Evolutionary conservation across 1,140 invertebrate species (phyloP).

Genomic region (Vanessa tameamea): DNA sequence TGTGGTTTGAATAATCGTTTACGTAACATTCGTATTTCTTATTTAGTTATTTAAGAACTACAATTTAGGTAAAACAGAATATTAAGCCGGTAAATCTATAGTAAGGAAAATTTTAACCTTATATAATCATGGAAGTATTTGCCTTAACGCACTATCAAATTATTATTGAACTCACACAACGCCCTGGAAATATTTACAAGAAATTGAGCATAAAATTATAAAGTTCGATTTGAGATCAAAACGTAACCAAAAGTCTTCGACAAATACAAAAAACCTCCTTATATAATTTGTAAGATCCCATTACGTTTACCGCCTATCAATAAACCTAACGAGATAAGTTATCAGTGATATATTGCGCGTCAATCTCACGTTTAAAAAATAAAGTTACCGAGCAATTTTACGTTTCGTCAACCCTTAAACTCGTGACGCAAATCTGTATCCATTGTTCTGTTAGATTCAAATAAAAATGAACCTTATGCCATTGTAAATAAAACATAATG

Average conservation of each 20-base stretch:
- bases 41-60: too few species aligned
- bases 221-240: too few species aligned
- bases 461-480: not conserved
- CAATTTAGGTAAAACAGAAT: too few species aligned
- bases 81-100: too few species aligned
- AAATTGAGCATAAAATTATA: too few species aligned
- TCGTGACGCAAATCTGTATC: slow-evolving; percentile 42
- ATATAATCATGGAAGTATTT: too few species aligned
- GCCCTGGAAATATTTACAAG: too few species aligned
- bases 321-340: slow-evolving; percentile 57
- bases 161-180: too few species aligned
- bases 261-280: not conserved
- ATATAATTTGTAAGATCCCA: slow-evolving; percentile 7
- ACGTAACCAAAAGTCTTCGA: not conserved
- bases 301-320: slow-evolving; percentile 39
- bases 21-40: too few species aligned
- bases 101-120: too few species aligned
- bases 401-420: slow-evolving; percentile 61
- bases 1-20: too few species aligned
- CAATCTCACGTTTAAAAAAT: slow-evolving; percentile 71
- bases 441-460: not conserved
- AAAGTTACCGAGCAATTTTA: slow-evolving; percentile 76
- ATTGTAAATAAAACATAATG: not conserved
- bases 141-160: too few species aligned
- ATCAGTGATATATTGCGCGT: slow-evolving; percentile 60